phyloP scores from a whole-genome alignment of 2,888 invertebrate species.

The Opisthograptis luteolata region DNA sequence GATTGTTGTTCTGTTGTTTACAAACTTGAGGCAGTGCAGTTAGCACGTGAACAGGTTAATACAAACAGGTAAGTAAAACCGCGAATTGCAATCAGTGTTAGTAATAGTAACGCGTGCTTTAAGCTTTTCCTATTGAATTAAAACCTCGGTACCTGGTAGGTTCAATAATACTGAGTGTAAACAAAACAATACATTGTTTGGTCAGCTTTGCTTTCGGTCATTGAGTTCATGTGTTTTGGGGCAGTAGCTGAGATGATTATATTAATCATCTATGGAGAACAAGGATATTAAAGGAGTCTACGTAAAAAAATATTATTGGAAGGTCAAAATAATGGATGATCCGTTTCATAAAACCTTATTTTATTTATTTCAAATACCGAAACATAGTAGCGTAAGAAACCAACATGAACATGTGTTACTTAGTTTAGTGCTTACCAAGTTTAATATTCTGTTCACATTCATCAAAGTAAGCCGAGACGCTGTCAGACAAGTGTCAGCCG shows the following conservation, averaged over 20 bases:
- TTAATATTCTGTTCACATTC: conserved; percentile 53
- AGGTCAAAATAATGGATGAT: no score
- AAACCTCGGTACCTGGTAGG: conserved; percentile 12
- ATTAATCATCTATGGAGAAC: no score
- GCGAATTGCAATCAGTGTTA: conserved; percentile 62
- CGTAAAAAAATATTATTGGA: no score
- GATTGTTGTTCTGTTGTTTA: conserved; percentile 67
- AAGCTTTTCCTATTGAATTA: conserved; percentile 20
- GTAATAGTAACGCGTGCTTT: conserved; percentile 37
- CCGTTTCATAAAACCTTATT: no score
- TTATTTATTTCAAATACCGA: no score
- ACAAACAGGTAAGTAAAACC: conserved; percentile 70
- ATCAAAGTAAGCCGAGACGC: conserved; percentile 52
- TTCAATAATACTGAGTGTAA: conserved; percentile 42
- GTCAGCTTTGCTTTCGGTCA: conserved; percentile 63
- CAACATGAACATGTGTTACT: no score
- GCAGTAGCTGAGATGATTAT: neutral
- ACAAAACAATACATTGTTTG: conserved; percentile 61
- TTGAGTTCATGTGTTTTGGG: conserved; percentile 35
- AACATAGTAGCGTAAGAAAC: no score
- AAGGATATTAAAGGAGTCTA: no score
- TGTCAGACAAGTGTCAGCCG: conserved; percentile 55
- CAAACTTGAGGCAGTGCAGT: conserved; percentile 67
- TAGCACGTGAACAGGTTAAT: conserved; percentile 63
- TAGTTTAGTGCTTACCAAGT: no score